phyloP scores from a whole-genome alignment of 2,888 invertebrate genomes.

The Synergus itoensis region DNA sequence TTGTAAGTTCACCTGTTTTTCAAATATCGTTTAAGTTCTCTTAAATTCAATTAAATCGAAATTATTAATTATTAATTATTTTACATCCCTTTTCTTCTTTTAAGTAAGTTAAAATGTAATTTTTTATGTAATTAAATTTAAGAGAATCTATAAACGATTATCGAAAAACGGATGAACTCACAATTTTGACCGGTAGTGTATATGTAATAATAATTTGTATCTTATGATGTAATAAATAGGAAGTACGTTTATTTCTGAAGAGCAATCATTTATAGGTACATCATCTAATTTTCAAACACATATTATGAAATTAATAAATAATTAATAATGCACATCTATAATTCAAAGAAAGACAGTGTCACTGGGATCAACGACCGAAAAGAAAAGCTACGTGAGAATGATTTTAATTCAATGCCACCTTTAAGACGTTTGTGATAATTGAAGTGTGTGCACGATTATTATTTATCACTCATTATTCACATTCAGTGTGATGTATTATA shows the following conservation, averaged over 20 bases:
- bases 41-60: too few relatives aligned
- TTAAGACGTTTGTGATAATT: neutral
- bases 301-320: neutral
- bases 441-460: conserved; percentile 6
- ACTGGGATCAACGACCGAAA: conserved; percentile 36
- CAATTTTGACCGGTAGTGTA: too few relatives aligned
- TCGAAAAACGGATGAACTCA: too few relatives aligned
- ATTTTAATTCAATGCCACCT: conserved; percentile 34
- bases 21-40: too few relatives aligned
- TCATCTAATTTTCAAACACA: neutral
- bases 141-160: too few relatives aligned
- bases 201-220: neutral
- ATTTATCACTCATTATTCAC: conserved; percentile 26
- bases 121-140: too few relatives aligned
- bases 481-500: conserved; percentile 2
- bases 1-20: too few relatives aligned
- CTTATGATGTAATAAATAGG: neutral
- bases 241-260: neutral
- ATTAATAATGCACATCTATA: neutral
- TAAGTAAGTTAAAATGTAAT: too few relatives aligned
- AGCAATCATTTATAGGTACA: neutral
- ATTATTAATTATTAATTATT: too few relatives aligned
- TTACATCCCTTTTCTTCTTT: too few relatives aligned
- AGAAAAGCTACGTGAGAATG: conserved; percentile 38
- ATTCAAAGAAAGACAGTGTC: conserved; percentile 9